Conservation (phyloP, 1,140 invertebrate genomes). For the Sycophila sp. region DNA sequence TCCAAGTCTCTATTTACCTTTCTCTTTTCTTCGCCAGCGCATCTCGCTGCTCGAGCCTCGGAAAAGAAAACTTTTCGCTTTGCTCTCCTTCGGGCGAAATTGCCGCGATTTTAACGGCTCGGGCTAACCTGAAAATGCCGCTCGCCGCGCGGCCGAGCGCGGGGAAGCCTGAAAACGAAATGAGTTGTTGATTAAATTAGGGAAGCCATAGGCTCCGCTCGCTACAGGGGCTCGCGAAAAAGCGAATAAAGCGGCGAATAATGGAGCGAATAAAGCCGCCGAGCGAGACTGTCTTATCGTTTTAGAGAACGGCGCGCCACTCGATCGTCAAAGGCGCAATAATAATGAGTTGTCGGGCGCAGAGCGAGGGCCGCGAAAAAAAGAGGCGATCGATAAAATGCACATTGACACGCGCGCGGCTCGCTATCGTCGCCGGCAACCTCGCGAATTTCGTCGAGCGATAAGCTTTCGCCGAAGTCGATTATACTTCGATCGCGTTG, state of each 20-base stretch:
- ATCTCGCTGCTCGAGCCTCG: not conserved
- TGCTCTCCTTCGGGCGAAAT: no score
- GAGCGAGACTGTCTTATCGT: conserved; percentile 19
- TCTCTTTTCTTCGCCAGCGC: conserved; percentile 44
- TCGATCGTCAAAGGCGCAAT: conserved; percentile 43
- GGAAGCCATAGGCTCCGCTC: no score
- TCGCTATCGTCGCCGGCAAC: not conserved
- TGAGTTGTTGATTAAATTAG: no score
- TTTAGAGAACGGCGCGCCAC: conserved; percentile 13
- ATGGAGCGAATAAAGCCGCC: not conserved
- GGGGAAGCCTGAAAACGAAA: no score
- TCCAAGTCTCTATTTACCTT: conserved; percentile 41
- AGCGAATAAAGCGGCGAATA: not conserved
- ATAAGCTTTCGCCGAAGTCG: conserved; percentile 45
- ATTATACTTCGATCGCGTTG: conserved; percentile 30
- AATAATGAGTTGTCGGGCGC: conserved; percentile 52
- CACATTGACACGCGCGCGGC: conserved; percentile 13
- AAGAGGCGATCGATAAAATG: conserved; percentile 35
- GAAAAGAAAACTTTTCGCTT: no score
- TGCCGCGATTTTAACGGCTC: no score
- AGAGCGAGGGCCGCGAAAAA: not conserved
- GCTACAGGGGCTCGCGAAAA: not conserved
- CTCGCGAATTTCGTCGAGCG: conserved; percentile 46
- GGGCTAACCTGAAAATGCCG: no score
- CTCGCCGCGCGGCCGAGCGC: not conserved